These are phyloP conservation scores for Leguminivora glycinivorella DNA, from an alignment of 1,140 invertebrate species.

Conservation along the genomic window DNA sequence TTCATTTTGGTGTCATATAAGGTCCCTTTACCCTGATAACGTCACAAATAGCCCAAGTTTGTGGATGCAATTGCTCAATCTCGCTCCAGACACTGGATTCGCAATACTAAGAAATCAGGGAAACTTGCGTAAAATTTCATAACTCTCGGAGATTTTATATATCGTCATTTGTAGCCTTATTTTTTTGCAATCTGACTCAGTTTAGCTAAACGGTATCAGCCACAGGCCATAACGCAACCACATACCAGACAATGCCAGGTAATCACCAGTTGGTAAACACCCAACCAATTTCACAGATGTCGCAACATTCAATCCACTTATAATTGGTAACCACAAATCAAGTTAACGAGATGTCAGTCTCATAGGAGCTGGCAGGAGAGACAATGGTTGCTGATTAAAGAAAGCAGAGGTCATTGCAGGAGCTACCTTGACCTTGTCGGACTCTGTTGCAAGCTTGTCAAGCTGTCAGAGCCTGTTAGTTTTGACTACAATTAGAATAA, in stretches of 20 bases:
- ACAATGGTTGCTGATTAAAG: slow-evolving; percentile 22
- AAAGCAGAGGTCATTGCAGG: slow-evolving; percentile 19
- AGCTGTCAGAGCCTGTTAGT: slow-evolving; percentile 20
- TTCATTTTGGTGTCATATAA: no score
- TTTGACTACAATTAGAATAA: slow-evolving; percentile 23
- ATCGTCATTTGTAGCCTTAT: no score
- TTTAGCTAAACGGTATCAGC: slow-evolving; percentile 3
- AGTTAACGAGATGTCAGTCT: slow-evolving; percentile 23
- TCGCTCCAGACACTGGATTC: no score
- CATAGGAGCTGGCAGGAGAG: neutral
- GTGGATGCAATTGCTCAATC: no score
- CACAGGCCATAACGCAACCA: slow-evolving; percentile 17
- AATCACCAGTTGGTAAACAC: slow-evolving; percentile 22
- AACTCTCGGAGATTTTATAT: no score
- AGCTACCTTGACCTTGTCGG: slow-evolving; percentile 15
- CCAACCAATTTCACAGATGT: slow-evolving; percentile 26
- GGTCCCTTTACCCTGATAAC: no score
- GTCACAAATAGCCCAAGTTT: no score
- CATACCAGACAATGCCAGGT: slow-evolving; percentile 10
- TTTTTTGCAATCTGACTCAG: neutral
- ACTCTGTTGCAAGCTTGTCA: slow-evolving; percentile 15
- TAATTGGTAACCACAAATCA: slow-evolving; percentile 28
- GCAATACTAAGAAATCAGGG: no score
- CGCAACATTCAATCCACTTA: slow-evolving; percentile 17
- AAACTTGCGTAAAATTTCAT: no score